Evolutionary conservation across 64 coral and sea anemone species (phyloP), one percentile per base, ranked within the genome.

Genomic region (Stichodactyla mertensii): DNA sequence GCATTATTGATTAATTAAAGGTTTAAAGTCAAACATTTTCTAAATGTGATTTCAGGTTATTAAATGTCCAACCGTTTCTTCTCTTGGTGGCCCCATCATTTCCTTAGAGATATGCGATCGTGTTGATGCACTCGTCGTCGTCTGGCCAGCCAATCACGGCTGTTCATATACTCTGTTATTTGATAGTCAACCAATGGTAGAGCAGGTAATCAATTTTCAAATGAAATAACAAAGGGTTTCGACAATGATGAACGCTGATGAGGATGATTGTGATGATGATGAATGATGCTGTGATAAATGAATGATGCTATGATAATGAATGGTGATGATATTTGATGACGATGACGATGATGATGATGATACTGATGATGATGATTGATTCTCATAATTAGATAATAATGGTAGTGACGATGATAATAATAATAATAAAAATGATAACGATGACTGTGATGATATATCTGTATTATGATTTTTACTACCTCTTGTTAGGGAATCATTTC

Each of bases 141-240:
- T 92, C 54, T 97, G 94, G 94, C 53, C 94, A 57, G 24, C 57
- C 16, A 70, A 82, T 0, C 77, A 71, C 27, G 81, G 57, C 69
- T 51, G 57, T 51, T 18, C 51, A 20, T 90, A 90, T n/a, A 84
- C 85, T 45, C 70, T 97, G 12, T 90, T 90, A 4, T 28, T 90
- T 71, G 87, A 97, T 78, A 91, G 91, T 5, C 87, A 92, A 55
- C 91, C 88, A 19, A 92, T 90, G 82, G 81, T 80, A 53, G 94
- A 92, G n/a, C 84, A 97, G 88, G 94, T 93, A 52, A 87, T 58
- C 6, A 6, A 23, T 83, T 1, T 10, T 77, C 71, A 45, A 45
- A 45, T 45, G 36, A 14, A 26, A 77, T 77, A 77, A 77, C n/a
- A 77, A 12, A 60, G 20, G 16, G 0, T 70, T 0, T 22, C 20